A percentile compares a stretch with the other conserved stretches of the same genome.
These are phyloP conservation scores for Heliangelus exortis DNA, from an alignment of 2,797 vertebrate species.

Conservation along the genomic window DNA sequence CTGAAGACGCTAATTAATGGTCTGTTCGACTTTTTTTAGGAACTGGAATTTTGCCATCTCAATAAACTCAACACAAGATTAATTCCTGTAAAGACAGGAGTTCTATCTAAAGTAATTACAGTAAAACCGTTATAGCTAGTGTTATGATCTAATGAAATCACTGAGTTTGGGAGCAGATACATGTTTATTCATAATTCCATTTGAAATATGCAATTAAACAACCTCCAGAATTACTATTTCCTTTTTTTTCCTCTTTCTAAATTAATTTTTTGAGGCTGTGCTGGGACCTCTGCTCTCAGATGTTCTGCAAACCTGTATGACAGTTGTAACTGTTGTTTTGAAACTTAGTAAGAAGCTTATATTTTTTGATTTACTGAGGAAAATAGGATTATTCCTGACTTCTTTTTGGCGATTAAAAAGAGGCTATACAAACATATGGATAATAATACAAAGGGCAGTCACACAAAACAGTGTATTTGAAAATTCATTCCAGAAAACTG, in stretches of 20 bases:
- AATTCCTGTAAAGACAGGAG: neutral
- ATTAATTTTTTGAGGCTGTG: neutral
- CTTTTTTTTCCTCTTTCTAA: neutral
- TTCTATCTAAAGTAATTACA: neutral
- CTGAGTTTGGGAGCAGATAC: neutral
- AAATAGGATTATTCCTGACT: fast-evolving
- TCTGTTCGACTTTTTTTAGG: neutral
- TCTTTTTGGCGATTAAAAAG: neutral
- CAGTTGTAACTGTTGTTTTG: neutral
- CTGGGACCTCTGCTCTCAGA: neutral
- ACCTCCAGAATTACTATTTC: neutral
- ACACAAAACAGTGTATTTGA: fast-evolving
- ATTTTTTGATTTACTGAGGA: neutral
- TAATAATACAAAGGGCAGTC: neutral
- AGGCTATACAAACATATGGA: neutral
- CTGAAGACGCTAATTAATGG: neutral
- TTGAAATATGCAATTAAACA: neutral
- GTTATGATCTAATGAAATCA: neutral
- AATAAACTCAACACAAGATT: neutral
- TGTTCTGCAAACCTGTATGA: neutral
- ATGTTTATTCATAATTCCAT: neutral
- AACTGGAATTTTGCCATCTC: neutral
- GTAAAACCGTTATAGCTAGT: fast-evolving
- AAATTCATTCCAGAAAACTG: neutral
- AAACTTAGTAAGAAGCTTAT: neutral